Base-by-base conservation (phyloP, 2,797 vertebrate genomes). In the Acrossocheilus wenchowensis region DNA sequence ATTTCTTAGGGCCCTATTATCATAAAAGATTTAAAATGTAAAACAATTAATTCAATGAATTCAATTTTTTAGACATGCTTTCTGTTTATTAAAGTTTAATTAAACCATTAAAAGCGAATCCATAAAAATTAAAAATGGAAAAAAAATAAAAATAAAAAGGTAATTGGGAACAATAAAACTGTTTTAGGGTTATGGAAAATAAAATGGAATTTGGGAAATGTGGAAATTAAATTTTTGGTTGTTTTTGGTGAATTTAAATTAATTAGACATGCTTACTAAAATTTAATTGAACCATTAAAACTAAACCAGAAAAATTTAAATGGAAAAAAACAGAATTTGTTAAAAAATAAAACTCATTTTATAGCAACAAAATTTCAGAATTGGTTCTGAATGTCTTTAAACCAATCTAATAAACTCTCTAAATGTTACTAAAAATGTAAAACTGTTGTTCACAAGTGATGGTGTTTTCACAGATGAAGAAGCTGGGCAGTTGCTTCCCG, bases 401-500 rank as follows among this genome's bases (percentile, higher is more conserved):
- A 60, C 0, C 21, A 60, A n/a, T 26, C 57, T 62, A 62, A 62
- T 62, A 26, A 62, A 62, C 57, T 60, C n/a, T n/a, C 4, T n/a
- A n/a, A 60, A 34, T 34, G 6, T 66, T 12, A 12, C 2, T 36
- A 12, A 36, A 36, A 54, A 54, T 21, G 1, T 8, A 52, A 75
- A 30, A 34, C 8, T 34, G 17, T 30, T 30, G 15, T 8, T 82
- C 14, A 39, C 15, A 23, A 10, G 6, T 9, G 4, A 7, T 41
- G 19, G 19, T 45, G 7, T 85, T 50, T 73, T 2, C 36, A 57
- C 77, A 97, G 96, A 88, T 94, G 1, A 96, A 97, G 93, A 95
- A 96, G 69, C 94, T 88, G 69, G 87, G 94, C 87, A 97, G 96
- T 90, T 98, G 98, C 90, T 98, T 98, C 90, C 96, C 97, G 0